Evolutionary conservation across 1,140 invertebrate species (phyloP), one percentile per base, ranked within the genome.

Genomic region (Zaprionus kolodkinae): DNA sequence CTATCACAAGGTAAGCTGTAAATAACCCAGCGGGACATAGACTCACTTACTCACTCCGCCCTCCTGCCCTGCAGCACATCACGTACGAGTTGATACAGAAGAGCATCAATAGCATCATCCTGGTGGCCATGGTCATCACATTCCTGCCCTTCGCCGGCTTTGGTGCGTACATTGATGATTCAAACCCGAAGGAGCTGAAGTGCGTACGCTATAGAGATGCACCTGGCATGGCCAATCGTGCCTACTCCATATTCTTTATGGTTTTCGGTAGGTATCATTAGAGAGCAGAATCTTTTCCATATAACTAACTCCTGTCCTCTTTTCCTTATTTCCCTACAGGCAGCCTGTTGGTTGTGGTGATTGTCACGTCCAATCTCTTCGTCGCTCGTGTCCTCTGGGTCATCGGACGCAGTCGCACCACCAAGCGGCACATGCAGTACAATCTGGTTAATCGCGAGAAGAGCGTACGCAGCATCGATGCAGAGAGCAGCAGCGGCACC

Each of bases 231-330:
- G 89, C 93, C 11, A 96, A 97, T 92, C 93, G 96, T 40, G 94
- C 95, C 6, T 97, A 97, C 79, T 96, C 96, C 17, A 96, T 96
- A 82, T 93, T 97, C 17, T 96, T 96, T 91, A 96, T 97, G 78
- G 89, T 94, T 38, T 96, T 96, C 78, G 96, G 96, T 97, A 93
- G 94, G 93, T 92, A 30, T 30, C 3, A 30, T 5, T 30, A 4
- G 30, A 3, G 10, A 10, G 40, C 0, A 0, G n/a, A 25, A 25
- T 50, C 15, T 50, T 50, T 25, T 50, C 3, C 45, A 12, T 21
- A 9, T 12, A 6, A 30, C 0, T 0, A 36, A 4, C 25, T 56
- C 3, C 21, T 3, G 15, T 13, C 27, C 25, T 13, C 25, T 13
- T 1, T 30, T 35, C 35, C n/a, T 30, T 27, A 1, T 82, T 7